Evolutionary conservation across 1,140 invertebrate species (phyloP), one percentile per base, ranked within the genome.

Genomic region (Zaprionus vittiger): DNA sequence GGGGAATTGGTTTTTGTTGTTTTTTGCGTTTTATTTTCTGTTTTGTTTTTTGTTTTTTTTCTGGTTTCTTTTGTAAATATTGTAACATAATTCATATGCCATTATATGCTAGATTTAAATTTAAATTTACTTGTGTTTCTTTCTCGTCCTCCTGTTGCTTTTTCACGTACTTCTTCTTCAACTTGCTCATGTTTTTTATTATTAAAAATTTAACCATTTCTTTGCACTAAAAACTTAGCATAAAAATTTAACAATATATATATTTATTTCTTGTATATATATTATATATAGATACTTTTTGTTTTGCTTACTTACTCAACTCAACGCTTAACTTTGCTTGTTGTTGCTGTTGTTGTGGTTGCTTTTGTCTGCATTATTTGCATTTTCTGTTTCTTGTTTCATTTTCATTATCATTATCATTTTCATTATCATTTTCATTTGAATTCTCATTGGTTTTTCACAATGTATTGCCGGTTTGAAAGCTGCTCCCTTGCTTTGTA

Each of bases 401-500:
- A 34, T 64, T 28, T 17, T 26, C 34, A 34, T 59, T 67, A 24
- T 62, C 37, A 69, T 70, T 28, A 31, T 38, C 47, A 31, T 63
- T 69, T 12, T 37, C 63, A 7, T 75, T 28, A 15, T 31, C 34
- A 34, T 59, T 67, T 24, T 44, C n/a, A 17, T 17, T 41, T 7
- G 15, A 44, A 47, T 47, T 47, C 41, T 47, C 41, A 47, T 47
- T 47, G 41, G 41, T 47, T 17, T 38, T 47, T 47, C 41, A 47
- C 41, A 47, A 47, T 47, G 41, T 73, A 49, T 72, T 85, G 61
- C 49, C 59, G 70, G 62, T 84, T 84, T 84, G 74, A 89, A 89
- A 89, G 84, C 81, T 89, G 84, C 81, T 87, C 84, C 84, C 84
- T 87, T 87, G 84, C 84, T 89, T 80, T 87, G 84, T 87, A 87